Percentiles rank a stretch among this genome's conserved stretches.
Evolutionary conservation across 2,113 vertebrate genomes (phyloP).

Genomic region (Neodontobutis hainanensis): DNA sequence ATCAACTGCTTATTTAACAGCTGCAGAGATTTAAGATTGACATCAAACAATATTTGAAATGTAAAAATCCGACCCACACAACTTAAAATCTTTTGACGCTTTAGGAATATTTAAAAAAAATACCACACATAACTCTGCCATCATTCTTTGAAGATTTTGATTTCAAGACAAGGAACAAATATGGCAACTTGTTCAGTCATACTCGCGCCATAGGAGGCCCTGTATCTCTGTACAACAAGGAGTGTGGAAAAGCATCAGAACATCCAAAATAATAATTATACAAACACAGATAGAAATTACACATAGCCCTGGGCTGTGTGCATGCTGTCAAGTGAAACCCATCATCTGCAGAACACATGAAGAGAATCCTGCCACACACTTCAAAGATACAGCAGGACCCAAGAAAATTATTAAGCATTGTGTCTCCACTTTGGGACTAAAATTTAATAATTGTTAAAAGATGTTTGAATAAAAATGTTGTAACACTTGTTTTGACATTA

Average conservation of each 20-base stretch:
- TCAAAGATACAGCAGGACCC: background rate
- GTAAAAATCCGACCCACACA: constrained; percentile 9
- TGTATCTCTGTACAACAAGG: constrained; percentile 27
- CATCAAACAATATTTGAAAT: constrained; percentile 3
- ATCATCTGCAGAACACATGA: constrained; percentile 23
- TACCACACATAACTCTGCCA: background rate
- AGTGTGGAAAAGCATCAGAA: constrained; percentile 9
- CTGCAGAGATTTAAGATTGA: background rate
- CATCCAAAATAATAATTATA: constrained; percentile 26
- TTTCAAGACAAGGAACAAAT: constrained; percentile 9
- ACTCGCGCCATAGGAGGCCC: background rate
- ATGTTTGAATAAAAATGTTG: too few species aligned
- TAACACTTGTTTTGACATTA: too few species aligned
- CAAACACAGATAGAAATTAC: constrained; percentile 36
- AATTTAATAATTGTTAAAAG: background rate
- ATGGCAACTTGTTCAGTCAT: background rate
- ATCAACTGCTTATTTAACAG: background rate
- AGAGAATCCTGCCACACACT: constrained; percentile 16
- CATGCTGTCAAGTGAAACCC: constrained; percentile 25
- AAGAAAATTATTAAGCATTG: background rate
- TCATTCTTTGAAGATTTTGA: background rate
- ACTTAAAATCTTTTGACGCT: background rate
- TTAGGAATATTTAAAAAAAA: constrained; percentile 1
- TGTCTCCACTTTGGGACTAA: background rate
- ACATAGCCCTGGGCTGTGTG: constrained; percentile 15